Evolutionary conservation across 1,140 invertebrate genomes (phyloP), one percentile per base, ranked within the genome.

Genomic region (Drosophila sechellia): DNA sequence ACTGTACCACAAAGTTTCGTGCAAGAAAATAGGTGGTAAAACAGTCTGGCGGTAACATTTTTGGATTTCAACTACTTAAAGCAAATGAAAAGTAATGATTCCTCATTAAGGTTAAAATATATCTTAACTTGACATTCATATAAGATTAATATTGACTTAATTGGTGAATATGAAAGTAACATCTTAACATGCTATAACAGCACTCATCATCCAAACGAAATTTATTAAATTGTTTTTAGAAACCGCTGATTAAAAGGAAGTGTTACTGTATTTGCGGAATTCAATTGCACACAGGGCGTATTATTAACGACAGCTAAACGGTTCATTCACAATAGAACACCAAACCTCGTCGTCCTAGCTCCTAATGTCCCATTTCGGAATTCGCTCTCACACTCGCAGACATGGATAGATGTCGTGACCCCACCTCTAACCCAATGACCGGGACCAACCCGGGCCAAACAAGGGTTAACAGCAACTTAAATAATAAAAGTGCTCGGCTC

Each of bases 391-490:
- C 43, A 76, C 35, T 75, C 37, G 65, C 56, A 57, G 49, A 31
- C 64, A 61, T 50, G 63, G 42, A 58, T 52, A 50, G 72, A 74
- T 73, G 90, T 72, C 70, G 15, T 91, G 85, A 90, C 72, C 81
- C 81, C 80, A 90, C 83, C 87, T 90, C 79, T 90, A 90, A 90
- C 87, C 87, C 64, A 54, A 49, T 78, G 66, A 70, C 66, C 66
- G 45, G 64, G 66, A 55, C 64, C 64, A 46, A 70, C 66, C 70
- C 59, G 43, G 59, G 75, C 63, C 52, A 79, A 72, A 69, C 77
- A 87, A 63, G 81, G 90, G 90, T 90, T 91, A 91, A 89, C 59
- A 77, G 75, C 80, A 81, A 85, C 77, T 89, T 91, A 31, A 86
- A 91, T 90, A 78, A 89, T 71, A 66, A 84, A 89, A 78, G 58